Evolutionary conservation across 2,113 vertebrate genomes (phyloP).

Genomic region (Clarias batrachus): DNA sequence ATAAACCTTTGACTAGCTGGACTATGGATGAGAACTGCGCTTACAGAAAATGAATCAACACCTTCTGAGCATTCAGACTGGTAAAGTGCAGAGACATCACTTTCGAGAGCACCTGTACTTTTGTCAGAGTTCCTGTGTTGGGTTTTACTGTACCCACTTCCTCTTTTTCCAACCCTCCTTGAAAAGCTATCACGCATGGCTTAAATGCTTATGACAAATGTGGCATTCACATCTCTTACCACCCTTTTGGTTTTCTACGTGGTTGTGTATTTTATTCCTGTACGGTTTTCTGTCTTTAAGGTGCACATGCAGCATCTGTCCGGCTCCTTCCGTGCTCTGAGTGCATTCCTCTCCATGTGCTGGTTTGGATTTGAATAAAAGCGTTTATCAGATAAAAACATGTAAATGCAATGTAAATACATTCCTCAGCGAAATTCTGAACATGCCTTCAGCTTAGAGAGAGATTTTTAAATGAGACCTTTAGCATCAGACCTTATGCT

Average conservation of each 20-base stretch:
- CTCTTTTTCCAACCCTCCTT: not conserved
- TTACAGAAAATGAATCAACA: not conserved
- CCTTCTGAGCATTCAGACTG: not conserved
- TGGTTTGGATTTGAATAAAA: conserved; percentile 13
- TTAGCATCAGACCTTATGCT: not conserved
- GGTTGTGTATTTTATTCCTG: not conserved
- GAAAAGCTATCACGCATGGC: not conserved
- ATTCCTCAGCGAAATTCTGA: not conserved
- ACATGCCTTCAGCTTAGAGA: not conserved
- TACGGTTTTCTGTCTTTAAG: not conserved
- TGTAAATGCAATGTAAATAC: not conserved
- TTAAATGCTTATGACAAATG: not conserved
- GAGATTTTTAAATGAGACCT: not conserved
- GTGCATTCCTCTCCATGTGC: not conserved
- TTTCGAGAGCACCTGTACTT: not conserved
- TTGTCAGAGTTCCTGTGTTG: not conserved
- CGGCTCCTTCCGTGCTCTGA: not conserved
- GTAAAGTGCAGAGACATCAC: not conserved
- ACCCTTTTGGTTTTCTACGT: no score
- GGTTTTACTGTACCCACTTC: not conserved
- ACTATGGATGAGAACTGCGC: not conserved
- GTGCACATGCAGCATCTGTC: not conserved
- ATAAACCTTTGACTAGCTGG: not conserved
- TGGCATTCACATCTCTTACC: no score
- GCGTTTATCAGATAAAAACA: not conserved